phyloP scores from a whole-genome alignment of 64 coral and sea anemone genomes.

The Exaiptasia diaphana region DNA sequence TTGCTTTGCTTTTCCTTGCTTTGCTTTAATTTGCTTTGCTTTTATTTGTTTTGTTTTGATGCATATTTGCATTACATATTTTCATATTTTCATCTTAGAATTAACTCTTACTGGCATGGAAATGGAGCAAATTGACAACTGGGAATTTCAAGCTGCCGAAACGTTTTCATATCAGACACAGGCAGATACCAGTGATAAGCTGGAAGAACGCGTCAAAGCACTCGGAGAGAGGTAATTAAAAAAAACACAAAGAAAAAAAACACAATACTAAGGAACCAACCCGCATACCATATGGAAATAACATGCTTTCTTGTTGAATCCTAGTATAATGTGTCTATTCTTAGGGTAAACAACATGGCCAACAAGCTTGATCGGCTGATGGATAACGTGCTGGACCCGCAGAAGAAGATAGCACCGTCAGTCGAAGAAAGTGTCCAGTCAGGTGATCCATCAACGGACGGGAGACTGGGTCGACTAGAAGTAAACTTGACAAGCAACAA shows the following conservation, averaged over 20 bases:
- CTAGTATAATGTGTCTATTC: too few relatives aligned
- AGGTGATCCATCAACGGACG: slow-evolving; percentile 14
- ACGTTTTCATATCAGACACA: slow-evolving; percentile 33
- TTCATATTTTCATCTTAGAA: slow-evolving; percentile 41
- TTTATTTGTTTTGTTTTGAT: not conserved
- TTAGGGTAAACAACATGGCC: slow-evolving; percentile 11
- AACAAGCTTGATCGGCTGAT: slow-evolving; percentile 72
- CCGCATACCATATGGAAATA: too few relatives aligned
- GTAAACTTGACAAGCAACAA: slow-evolving; percentile 23
- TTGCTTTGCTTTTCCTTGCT: not conserved
- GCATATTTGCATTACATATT: not conserved
- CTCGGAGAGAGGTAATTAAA: slow-evolving; percentile 67
- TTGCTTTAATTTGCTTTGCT: not conserved
- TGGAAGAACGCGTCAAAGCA: slow-evolving; percentile 70
- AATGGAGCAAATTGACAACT: slow-evolving; percentile 77
- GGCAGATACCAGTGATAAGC: slow-evolving; percentile 44
- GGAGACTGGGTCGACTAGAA: slow-evolving; percentile 69
- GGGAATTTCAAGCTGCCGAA: slow-evolving; percentile 84
- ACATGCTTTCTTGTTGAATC: too few relatives aligned
- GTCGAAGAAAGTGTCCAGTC: not conserved
- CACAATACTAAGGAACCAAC: too few relatives aligned
- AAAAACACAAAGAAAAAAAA: too few relatives aligned
- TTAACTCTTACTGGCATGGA: slow-evolving; percentile 59
- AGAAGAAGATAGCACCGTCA: not conserved
- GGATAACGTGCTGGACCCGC: slow-evolving; percentile 48